These are phyloP conservation scores for Delichon dasypus DNA, from an alignment of 2,797 vertebrate genomes.

Conservation along the genomic window DNA sequence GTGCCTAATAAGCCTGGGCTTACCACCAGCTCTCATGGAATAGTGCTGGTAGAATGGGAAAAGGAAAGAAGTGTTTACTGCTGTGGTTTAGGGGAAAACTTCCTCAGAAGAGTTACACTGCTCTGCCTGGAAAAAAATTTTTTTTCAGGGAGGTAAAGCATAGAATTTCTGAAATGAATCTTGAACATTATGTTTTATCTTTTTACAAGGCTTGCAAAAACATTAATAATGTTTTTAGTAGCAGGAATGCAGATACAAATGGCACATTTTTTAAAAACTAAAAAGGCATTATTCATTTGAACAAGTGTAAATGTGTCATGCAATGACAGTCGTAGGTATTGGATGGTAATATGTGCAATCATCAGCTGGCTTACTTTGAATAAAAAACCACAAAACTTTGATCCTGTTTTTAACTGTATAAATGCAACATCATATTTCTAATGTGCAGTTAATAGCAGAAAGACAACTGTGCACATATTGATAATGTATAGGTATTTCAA, in stretches of 20 bases:
- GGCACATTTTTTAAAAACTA: background rate
- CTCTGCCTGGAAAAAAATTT: background rate
- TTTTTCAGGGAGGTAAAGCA: background rate
- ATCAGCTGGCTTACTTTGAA: background rate
- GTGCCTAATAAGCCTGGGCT: background rate
- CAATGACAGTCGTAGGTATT: background rate
- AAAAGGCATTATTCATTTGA: background rate
- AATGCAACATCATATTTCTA: background rate
- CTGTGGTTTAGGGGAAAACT: background rate
- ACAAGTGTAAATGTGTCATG: background rate
- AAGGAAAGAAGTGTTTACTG: background rate
- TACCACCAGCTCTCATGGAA: background rate
- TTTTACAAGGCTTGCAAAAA: background rate
- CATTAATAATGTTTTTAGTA: background rate
- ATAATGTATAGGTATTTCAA: background rate
- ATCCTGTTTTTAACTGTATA: background rate
- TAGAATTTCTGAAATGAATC: background rate
- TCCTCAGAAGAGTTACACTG: background rate
- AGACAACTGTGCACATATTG: background rate
- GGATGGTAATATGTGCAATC: background rate
- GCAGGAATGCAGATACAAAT: background rate
- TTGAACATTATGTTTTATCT: background rate
- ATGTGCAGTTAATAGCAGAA: background rate
- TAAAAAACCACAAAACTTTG: background rate
- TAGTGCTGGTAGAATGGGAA: background rate